Conservation (phyloP, 2,888 invertebrate species). For the Caprella mutica region DNA sequence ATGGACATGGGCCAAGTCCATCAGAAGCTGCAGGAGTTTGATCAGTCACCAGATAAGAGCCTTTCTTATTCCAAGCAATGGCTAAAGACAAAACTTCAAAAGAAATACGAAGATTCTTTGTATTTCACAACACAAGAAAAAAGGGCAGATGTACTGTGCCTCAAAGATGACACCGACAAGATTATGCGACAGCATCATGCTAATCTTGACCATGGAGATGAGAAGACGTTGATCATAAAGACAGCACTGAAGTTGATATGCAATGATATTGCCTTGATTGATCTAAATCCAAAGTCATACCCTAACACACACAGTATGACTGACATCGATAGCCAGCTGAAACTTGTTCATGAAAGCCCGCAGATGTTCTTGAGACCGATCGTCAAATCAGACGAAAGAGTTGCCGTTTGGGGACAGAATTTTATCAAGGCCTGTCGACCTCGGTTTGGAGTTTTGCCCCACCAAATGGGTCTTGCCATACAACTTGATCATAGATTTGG, state of each 20-base stretch:
- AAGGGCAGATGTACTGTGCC: no score
- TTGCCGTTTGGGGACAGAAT: constrained; percentile 7
- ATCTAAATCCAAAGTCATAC: constrained; percentile 13
- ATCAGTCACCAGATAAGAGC: no score
- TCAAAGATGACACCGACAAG: constrained; percentile 10
- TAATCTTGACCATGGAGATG: constrained; percentile 10
- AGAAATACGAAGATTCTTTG: background rate
- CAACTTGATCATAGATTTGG: constrained; percentile 16
- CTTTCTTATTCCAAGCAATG: no score
- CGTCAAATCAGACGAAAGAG: constrained; percentile 13
- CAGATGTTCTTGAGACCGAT: constrained; percentile 11
- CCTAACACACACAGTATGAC: constrained; percentile 7
- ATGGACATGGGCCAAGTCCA: no score
- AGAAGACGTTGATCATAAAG: no score
- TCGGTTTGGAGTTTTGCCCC: background rate
- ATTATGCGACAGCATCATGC: constrained; percentile 16
- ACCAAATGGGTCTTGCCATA: constrained; percentile 14
- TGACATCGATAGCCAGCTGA: constrained; percentile 10
- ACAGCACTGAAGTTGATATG: constrained; percentile 13
- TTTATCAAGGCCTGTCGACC: constrained; percentile 7
- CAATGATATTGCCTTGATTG: constrained; percentile 12
- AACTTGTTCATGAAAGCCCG: constrained; percentile 12
- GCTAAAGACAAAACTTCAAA: no score
- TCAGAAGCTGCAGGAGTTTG: no score
- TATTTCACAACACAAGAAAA: constrained; percentile 3